phyloP scores from a whole-genome alignment of 2,113 vertebrate genomes.

The Procavia capensis region DNA sequence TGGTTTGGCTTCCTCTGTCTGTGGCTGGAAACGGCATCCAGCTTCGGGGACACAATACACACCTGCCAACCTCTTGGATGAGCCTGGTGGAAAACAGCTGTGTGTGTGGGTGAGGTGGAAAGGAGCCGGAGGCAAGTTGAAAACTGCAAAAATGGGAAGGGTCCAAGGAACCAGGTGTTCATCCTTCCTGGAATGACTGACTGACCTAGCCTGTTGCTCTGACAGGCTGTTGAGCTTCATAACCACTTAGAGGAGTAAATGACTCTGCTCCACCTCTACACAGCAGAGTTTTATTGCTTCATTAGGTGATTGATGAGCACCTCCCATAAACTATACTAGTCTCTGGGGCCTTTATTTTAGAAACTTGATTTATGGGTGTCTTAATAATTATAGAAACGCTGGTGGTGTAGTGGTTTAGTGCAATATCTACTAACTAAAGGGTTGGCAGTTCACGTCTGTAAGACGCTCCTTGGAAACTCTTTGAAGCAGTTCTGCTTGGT shows the following conservation, averaged over 20 bases:
- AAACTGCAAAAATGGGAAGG: background rate
- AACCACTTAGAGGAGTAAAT: background rate
- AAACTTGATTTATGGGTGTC: background rate
- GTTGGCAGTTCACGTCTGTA: no score
- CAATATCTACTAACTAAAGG: no score
- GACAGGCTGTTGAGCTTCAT: background rate
- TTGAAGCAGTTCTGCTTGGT: no score
- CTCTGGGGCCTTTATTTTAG: background rate
- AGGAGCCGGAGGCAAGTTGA: background rate
- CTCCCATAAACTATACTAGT: background rate
- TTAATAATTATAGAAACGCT: no score
- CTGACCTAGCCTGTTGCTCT: background rate
- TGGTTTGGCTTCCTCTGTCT: background rate
- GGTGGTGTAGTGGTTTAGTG: no score
- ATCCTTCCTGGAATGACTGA: background rate
- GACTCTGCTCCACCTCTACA: background rate
- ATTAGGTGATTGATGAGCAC: background rate
- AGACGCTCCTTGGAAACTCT: no score
- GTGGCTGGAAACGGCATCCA: background rate
- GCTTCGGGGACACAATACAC: background rate
- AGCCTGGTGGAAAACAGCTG: background rate
- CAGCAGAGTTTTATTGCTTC: background rate
- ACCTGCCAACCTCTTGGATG: background rate
- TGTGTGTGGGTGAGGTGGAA: background rate
- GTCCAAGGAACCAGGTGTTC: background rate